Base-by-base conservation (phyloP, 2,888 invertebrate genomes). In the Chironomus riparius region DNA sequence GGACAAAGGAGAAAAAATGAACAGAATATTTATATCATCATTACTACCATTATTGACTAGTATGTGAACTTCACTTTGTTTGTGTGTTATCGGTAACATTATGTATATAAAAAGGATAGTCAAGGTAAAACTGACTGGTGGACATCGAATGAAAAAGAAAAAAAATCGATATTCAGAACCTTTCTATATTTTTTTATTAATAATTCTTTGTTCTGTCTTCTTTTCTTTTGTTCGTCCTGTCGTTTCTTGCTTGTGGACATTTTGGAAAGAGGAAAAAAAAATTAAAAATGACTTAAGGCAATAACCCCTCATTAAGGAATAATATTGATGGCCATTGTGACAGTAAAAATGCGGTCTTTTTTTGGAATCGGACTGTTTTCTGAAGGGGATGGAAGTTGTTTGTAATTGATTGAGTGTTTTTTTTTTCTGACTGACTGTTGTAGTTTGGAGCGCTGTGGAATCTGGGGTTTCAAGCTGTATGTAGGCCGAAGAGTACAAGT, bases 11-110 rank as follows among this genome's bases (percentile, higher is more conserved):
- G 10, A 18, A n/a, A 56, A 56, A 56, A 56, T 65, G 18, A 24
- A 18, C 21, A 65, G 65, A 65, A 65, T 65, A 65, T 65, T 65
- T 65, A 65, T 65, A 56, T 56, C 56, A 56, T 56, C 56, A 56
- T 38, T 38, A 38, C 38, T 38, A 38, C 38, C 10, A 38, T 38
- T 38, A 38, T 38, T 38, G 38, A 38, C 38, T 38, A 38, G 38
- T 38, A 38, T 38, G 38, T 38, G 38, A 38, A 38, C 10, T 38
- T 38, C 38, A 38, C 38, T 38, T 38, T 38, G 38, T 38, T 38
- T 38, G 38, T 38, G 38, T 38, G 38, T 38, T 38, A 38, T 38
- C 38, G 38, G 38, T 38, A 38, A 38, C 38, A 38, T 38, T 38
- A 38, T 38, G 38, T 38, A 38, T 38, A 56, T 56, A 65, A 21